Percentiles rank a stretch among this genome's conserved stretches.
Conservation (phyloP, 2,797 vertebrate species). For the Onychomys arenicola region DNA sequence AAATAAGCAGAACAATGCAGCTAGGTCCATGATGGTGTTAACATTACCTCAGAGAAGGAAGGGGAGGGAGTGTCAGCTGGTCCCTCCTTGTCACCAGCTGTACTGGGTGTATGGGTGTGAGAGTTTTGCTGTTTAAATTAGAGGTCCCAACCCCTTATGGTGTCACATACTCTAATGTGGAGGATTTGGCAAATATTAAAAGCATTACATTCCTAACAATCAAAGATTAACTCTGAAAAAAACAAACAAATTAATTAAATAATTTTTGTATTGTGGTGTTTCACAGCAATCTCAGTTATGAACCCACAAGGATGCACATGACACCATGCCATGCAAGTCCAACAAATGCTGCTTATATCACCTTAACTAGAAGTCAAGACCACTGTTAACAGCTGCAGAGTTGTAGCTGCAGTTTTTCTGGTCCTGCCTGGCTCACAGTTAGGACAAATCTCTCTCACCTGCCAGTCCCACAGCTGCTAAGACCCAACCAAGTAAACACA, state of each 20-base stretch:
- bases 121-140: neutral
- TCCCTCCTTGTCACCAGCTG: neutral
- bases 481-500: no score
- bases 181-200: neutral
- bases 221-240: neutral
- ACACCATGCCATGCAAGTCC: accelerated
- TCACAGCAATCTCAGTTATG: neutral
- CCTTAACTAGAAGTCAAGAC: neutral
- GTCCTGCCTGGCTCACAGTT: no score
- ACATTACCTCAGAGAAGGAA: neutral
- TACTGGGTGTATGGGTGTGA: neutral
- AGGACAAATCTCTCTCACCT: no score
- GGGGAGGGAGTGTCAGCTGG: no score
- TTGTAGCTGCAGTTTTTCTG: no score
- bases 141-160: neutral
- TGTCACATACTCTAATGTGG: neutral
- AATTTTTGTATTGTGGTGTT: neutral
- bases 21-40: neutral
- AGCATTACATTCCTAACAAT: neutral
- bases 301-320: no score
- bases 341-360: no score
- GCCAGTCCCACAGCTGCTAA: no score
- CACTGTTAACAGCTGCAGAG: neutral
- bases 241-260: neutral
- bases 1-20: neutral